phyloP scores from a whole-genome alignment of 2,797 vertebrate species.

The Sebastes wilsoni region DNA sequence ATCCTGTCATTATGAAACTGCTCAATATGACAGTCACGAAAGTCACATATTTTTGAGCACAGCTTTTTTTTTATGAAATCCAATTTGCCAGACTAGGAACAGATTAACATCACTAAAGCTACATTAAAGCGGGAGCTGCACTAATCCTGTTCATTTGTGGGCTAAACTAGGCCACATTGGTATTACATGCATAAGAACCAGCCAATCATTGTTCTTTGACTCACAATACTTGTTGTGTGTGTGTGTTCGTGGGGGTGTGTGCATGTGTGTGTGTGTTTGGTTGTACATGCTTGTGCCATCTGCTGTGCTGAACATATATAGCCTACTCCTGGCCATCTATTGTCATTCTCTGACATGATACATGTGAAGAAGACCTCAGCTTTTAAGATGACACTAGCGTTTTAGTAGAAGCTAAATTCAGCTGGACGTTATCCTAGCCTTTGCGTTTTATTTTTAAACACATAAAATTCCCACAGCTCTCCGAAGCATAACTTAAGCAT shows the following conservation, averaged over 20 bases:
- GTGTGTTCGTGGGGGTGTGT: background rate
- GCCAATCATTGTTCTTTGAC: constrained; percentile 72
- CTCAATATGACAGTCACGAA: constrained; percentile 23
- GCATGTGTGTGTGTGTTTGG: constrained; percentile 6
- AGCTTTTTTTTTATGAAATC: constrained; percentile 52
- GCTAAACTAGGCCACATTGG: constrained; percentile 77
- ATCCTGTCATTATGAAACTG: constrained; percentile 35
- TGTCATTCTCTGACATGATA: constrained; percentile 24
- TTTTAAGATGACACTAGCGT: constrained; percentile 4
- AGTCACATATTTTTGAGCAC: constrained; percentile 51
- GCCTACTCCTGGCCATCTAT: constrained; percentile 24
- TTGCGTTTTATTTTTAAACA: constrained; percentile 50
- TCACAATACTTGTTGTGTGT: constrained; percentile 33
- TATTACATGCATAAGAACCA: constrained; percentile 68
- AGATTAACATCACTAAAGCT: constrained; percentile 67
- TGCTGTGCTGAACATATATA: constrained; percentile 45
- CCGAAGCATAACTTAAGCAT: constrained; percentile 19
- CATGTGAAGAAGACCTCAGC: constrained; percentile 16
- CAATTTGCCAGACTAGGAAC: constrained; percentile 54
- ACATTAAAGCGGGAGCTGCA: constrained; percentile 49
- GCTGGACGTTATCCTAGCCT: constrained; percentile 35
- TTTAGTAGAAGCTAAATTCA: constrained; percentile 26
- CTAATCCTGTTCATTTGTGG: constrained; percentile 73
- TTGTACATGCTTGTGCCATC: constrained; percentile 56
- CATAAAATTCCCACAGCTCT: constrained; percentile 49